Base-by-base conservation (phyloP, 1,140 invertebrate species). In the Heliconius hewitsoni region DNA sequence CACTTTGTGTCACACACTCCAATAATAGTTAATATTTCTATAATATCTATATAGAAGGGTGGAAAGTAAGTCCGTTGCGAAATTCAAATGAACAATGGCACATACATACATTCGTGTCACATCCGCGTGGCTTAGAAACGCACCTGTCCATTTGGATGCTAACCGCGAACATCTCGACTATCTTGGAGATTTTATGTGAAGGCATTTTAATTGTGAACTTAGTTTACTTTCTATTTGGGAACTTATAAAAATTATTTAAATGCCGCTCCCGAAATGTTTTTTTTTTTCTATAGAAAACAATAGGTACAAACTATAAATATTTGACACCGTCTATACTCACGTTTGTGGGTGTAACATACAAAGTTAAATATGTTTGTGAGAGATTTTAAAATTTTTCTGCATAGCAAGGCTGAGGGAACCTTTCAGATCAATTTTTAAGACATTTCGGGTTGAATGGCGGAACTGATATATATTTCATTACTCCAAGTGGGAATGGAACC, bases 91-190 rank as follows among this genome's bases (percentile, higher is more conserved):
- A 77, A 88, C 85, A 88, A 86, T 86, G 57, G 76, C 57, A 78
- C 71, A 85, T 84, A 78, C 71, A 85, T 84, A 81, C 76, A 84
- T 81, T 80, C 76, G 50, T 83, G 81, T 83, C 81, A 85, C 77
- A 80, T 81, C 81, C 81, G 78, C 46, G 77, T 34, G 70, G 30
- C 70, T 77, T 82, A 82, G 82, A 83, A 85, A 82, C 71, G 70
- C 71, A 57, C 46, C 13, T 78, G 73, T 76, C 74, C 77, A 74
- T 83, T 83, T 79, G 27, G 60, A 66, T 30, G 60, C 60, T 66
- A 66, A 66, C 60, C 60, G 60, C 55, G 52, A 55, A 78, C 60
- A 75, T 30, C 73, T 55, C 46, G 3, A n/a, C 46, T 8, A 6
- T 34, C 73, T 50, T 55, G 50, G 6, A 74, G 18, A 74, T 74